These are phyloP conservation scores for Sorex maritimensis DNA, from an alignment of 2,797 vertebrate genomes.

Conservation along the genomic window DNA sequence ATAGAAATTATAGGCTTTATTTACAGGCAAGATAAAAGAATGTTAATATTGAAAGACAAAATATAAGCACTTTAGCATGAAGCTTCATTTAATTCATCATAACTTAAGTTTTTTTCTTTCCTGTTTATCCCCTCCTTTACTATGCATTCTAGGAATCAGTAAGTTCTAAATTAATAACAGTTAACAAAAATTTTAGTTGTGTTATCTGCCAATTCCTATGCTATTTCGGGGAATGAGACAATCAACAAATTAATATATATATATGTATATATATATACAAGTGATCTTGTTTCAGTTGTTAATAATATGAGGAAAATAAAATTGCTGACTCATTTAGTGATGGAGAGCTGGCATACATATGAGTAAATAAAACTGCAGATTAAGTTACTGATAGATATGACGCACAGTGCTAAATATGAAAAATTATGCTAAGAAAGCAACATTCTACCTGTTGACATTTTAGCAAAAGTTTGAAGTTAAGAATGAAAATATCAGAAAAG, in stretches of 20 bases:
- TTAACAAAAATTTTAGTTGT: constrained; percentile 6
- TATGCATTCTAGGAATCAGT: not conserved
- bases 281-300: not conserved
- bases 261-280: not conserved
- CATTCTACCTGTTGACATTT: constrained; percentile 4
- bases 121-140: not conserved
- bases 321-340: not conserved
- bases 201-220: not conserved
- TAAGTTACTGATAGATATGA: not conserved
- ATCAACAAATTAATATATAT: not conserved
- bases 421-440: no score
- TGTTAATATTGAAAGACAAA: constrained; percentile 8
- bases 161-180: constrained; percentile 29
- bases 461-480: not conserved
- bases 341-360: not conserved
- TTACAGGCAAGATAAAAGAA: not conserved
- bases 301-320: constrained; percentile 26
- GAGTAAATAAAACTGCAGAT: not conserved
- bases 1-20: constrained; percentile 22
- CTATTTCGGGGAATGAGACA: not conserved
- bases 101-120: not conserved
- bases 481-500: not conserved
- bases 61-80: not conserved
- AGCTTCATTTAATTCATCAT: not conserved
- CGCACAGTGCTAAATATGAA: not conserved